Conservation (phyloP, 2,888 invertebrate species). For the Drosophila cracens region DNA sequence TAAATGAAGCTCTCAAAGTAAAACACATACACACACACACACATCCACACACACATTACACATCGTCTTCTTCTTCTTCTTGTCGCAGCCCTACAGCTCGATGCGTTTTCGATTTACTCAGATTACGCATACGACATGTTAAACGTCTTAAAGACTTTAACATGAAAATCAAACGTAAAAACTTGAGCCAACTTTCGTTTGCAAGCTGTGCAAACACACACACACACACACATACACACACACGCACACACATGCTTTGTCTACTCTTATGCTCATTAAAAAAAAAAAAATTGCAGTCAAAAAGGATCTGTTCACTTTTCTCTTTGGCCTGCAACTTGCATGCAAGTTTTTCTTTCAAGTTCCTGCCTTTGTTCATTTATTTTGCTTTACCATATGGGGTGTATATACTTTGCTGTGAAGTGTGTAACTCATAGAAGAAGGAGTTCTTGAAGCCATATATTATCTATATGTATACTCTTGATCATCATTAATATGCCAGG, state of each 20-base stretch:
- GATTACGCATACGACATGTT: slow-evolving; percentile 74
- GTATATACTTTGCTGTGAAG: neutral
- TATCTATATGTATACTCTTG: neutral
- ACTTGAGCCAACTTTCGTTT: slow-evolving; percentile 62
- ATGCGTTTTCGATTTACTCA: slow-evolving; percentile 51
- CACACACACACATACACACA: slow-evolving; percentile 18
- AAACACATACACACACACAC: neutral
- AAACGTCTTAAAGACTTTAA: slow-evolving; percentile 60
- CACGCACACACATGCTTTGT: slow-evolving; percentile 43
- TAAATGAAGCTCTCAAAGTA: slow-evolving; percentile 38
- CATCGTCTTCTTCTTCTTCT: neutral
- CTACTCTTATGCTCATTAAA: slow-evolving; percentile 14
- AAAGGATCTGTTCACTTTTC: slow-evolving; percentile 39
- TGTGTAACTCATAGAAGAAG: neutral
- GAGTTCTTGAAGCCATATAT: neutral
- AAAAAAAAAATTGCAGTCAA: slow-evolving; percentile 6
- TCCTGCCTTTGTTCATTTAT: slow-evolving; percentile 13
- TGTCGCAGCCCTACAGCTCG: slow-evolving; percentile 6
- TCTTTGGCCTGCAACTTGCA: slow-evolving; percentile 60
- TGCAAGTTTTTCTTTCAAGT: slow-evolving; percentile 62
- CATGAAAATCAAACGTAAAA: slow-evolving; percentile 51
- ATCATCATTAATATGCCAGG: neutral
- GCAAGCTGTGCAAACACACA: slow-evolving; percentile 58
- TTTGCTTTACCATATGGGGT: neutral
- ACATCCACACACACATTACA: neutral